Conservation (phyloP, 2,888 invertebrate species). For the Himalopsyche tibetana region DNA sequence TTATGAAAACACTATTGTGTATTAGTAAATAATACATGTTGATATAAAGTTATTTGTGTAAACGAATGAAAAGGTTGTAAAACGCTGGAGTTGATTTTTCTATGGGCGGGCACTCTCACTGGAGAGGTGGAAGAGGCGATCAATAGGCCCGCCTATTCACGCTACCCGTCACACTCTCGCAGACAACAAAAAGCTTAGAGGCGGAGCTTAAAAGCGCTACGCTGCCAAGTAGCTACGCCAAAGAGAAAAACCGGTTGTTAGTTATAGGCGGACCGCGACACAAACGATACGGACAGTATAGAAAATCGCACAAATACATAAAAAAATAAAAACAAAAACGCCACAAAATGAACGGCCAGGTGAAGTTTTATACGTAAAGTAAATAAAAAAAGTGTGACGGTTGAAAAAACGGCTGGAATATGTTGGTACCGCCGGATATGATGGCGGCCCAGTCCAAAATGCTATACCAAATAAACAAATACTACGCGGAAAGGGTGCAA, state of each 20-base stretch:
- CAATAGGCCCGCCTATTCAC: constrained; percentile 8
- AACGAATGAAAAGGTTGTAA: background rate
- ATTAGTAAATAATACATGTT: too few species aligned
- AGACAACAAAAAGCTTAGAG: background rate
- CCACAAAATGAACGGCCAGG: constrained; percentile 49
- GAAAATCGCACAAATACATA: constrained; percentile 47
- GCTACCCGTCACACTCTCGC: constrained; percentile 30
- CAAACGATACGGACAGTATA: constrained; percentile 47
- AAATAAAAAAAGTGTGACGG: background rate
- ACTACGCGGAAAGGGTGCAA: constrained; percentile 93
- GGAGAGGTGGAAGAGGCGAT: constrained; percentile 31
- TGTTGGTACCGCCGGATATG: constrained; percentile 95
- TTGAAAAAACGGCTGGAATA: constrained; percentile 68
- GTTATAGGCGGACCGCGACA: constrained; percentile 54
- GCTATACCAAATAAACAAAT: constrained; percentile 96
- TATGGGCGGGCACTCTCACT: background rate
- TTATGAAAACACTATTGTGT: too few species aligned
- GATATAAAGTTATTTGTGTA: too few species aligned
- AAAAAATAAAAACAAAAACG: constrained; percentile 45
- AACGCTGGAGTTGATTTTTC: background rate
- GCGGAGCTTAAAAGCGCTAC: constrained; percentile 46
- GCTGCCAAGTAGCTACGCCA: constrained; percentile 45
- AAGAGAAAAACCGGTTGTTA: constrained; percentile 63
- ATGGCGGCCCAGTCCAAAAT: constrained; percentile 96
- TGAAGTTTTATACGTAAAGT: constrained; percentile 46